A percentile compares a stretch with the other conserved stretches of the same genome.
Conservation (phyloP, 2,113 vertebrate genomes). For the Entomyzon cyanotis region DNA sequence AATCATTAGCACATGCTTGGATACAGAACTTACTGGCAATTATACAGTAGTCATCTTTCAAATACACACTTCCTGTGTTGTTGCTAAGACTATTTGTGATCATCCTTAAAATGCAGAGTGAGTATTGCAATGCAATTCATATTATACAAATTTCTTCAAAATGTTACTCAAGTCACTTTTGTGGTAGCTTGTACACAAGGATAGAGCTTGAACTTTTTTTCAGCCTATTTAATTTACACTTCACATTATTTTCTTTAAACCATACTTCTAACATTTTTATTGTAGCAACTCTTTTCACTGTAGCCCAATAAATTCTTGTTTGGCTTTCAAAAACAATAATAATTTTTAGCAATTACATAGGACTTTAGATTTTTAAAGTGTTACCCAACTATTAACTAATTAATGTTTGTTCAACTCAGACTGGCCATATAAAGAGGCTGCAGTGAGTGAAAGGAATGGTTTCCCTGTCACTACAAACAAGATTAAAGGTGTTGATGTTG, state of each 20-base stretch:
- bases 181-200: not conserved
- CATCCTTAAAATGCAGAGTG: slow-evolving; percentile 48
- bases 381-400: slow-evolving; percentile 28
- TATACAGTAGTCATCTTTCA: slow-evolving; percentile 69
- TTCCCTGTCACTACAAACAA: slow-evolving; percentile 30
- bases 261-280: slow-evolving; percentile 34
- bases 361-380: not conserved
- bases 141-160: not conserved
- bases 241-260: slow-evolving; percentile 34
- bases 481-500: slow-evolving; percentile 63
- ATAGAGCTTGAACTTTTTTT: not conserved
- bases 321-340: slow-evolving; percentile 24
- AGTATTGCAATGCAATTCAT: slow-evolving; percentile 28
- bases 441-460: not conserved
- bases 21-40: slow-evolving; percentile 65
- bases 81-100: slow-evolving; percentile 42
- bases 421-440: not conserved
- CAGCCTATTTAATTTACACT: slow-evolving; percentile 56
- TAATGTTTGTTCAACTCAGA: slow-evolving; percentile 21
- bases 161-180: not conserved
- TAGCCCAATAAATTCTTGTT: slow-evolving; percentile 12
- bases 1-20: slow-evolving; percentile 73
- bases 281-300: slow-evolving; percentile 25
- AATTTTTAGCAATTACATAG: slow-evolving; percentile 28
- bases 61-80: slow-evolving; percentile 55